Evolutionary conservation across 2,888 invertebrate genomes (phyloP).

Genomic region (Plebejus argus): DNA sequence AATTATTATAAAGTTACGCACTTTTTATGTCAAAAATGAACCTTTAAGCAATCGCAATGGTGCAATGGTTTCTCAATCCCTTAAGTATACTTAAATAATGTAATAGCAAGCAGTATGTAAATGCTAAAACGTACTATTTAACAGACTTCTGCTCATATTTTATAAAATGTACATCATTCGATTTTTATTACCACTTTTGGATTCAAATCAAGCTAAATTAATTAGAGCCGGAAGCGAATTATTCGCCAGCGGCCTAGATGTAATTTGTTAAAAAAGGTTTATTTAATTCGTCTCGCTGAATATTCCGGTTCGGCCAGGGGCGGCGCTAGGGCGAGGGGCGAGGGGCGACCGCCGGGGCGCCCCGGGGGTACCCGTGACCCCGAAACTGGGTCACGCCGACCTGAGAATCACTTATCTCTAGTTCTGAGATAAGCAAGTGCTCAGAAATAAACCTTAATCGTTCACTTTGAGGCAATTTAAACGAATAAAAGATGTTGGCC

Average conservation of each 20-base stretch:
- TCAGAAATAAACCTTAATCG: slow-evolving; percentile 13
- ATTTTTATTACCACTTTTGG: not conserved
- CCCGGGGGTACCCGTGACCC: slow-evolving; percentile 31
- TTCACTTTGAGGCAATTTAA: slow-evolving; percentile 16
- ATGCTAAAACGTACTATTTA: no score
- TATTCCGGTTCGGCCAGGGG: not conserved
- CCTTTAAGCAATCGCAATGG: no score
- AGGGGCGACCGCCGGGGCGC: slow-evolving; percentile 15
- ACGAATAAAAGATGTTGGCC: not conserved
- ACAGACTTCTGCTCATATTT: no score
- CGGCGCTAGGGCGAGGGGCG: not conserved
- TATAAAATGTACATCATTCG: not conserved
- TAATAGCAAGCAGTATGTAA: no score
- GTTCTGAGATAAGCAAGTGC: slow-evolving; percentile 34
- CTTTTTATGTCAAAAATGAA: no score
- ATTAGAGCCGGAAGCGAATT: no score
- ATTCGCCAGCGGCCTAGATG: not conserved
- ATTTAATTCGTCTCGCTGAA: slow-evolving; percentile 9
- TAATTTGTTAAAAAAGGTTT: slow-evolving; percentile 17
- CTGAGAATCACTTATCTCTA: slow-evolving; percentile 37
- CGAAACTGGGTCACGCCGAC: slow-evolving; percentile 37
- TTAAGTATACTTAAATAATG: no score
- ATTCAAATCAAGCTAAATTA: not conserved
- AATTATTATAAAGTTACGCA: no score
- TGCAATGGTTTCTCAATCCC: no score